Base-by-base conservation (phyloP, 2,113 vertebrate genomes). In the Henicopernis longicauda region DNA sequence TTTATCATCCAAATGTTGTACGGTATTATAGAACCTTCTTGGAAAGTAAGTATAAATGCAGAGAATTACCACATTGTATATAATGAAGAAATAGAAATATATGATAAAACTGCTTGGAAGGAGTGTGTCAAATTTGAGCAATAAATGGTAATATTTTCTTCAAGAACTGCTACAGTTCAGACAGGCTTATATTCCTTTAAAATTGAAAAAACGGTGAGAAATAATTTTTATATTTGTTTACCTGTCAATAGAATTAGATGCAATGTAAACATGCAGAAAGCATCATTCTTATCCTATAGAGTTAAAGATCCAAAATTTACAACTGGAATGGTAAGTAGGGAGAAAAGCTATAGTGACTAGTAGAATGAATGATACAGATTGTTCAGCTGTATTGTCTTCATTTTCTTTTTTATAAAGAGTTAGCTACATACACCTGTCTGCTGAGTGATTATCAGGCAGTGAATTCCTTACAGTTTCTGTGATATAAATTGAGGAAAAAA, bases 21-120 rank as follows among this genome's bases (percentile, higher is more conserved):
- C 98, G 97, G 85, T 99, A 99, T 96, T 98, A 99, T 91, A 99
- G 98, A 98, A 99, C 99, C 27, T 99, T 99, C 98, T 88, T 99
- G 89, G 98, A 99, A 99, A 98, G 99, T 99, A 98, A 98, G 98
- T 98, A 92, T 86, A 81, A 82, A 55, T 47, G 22, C 58, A 65
- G 12, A 70, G 40, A 61, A 36, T 95, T 93, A 89, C 32, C 17
- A 34, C 45, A 29, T 34, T 59, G 13, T 82, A 80, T 76, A 10
- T 80, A 69, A 65, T 80, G 31, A 82, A 89, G 49, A 93, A 84
- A 65, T 17, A 86, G 36, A 77, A 86, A 57, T 83, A 54, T 10
- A 5, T 38, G 57, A 45, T 61, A 81, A 65, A 76, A 59, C 5
- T 17, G 6, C 40, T 55, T 78, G 38, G 12, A 65, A 54, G 19